Conservation (phyloP, 2,113 vertebrate genomes). For the Glaucomys volans region DNA sequence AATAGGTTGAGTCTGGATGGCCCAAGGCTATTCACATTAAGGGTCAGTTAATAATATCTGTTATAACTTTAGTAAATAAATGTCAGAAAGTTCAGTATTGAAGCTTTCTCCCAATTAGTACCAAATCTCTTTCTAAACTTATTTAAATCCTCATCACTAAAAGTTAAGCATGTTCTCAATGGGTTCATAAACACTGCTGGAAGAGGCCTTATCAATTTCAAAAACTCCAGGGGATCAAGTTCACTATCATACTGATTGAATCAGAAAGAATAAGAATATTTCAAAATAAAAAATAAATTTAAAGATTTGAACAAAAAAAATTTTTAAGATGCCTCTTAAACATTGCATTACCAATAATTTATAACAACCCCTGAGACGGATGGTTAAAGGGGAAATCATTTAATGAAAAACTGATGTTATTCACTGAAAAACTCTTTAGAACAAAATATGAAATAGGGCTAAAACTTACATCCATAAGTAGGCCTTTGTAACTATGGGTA, state of each 20-base stretch:
- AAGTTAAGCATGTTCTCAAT: conserved; percentile 2
- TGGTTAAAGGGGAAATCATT: not conserved
- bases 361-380: not conserved
- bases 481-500: not conserved
- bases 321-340: not conserved
- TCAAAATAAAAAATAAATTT: not conserved
- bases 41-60: conserved; percentile 35
- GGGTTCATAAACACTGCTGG: not conserved
- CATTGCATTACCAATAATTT: conserved; percentile 6
- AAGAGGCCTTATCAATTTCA: conserved; percentile 21
- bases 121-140: conserved; percentile 30
- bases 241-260: not conserved
- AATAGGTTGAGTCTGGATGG: conserved; percentile 50
- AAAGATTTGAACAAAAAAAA: conserved; percentile 2
- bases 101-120: not conserved
- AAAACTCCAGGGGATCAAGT: not conserved
- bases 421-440: not conserved
- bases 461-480: not conserved
- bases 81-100: conserved; percentile 1
- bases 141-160: conserved; percentile 28
- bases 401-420: not conserved
- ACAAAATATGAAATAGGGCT: not conserved
- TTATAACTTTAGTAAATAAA: conserved; percentile 61
- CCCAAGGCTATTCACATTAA: conserved; percentile 70
- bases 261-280: conserved; percentile 30